These are phyloP conservation scores for Aleiodes leptofemur DNA, from an alignment of 2,888 invertebrate genomes.

Conservation along the genomic window DNA sequence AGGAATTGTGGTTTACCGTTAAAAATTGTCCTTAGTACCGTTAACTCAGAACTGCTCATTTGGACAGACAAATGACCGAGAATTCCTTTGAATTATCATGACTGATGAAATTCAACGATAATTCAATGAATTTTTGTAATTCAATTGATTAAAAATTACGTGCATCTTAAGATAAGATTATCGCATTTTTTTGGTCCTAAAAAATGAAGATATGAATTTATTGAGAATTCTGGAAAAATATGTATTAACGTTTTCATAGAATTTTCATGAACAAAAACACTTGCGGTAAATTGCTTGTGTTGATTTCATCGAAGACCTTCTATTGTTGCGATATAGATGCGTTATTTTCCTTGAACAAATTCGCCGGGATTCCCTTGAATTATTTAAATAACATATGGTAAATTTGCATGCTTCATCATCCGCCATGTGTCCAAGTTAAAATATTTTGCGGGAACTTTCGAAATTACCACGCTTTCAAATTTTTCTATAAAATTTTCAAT, in stretches of 20 bases:
- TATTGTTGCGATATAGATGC: neutral
- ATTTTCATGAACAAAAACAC: neutral
- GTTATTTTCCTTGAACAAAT: conserved; percentile 20
- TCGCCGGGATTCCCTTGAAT: conserved; percentile 32
- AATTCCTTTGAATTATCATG: neutral
- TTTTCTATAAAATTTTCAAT: too few species aligned
- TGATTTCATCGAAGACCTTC: too few species aligned
- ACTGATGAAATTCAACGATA: neutral
- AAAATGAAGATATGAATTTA: too few species aligned
- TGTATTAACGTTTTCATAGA: neutral
- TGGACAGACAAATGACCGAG: conserved; percentile 10
- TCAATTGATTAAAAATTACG: neutral
- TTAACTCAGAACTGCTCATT: conserved; percentile 30
- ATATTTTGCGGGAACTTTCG: neutral
- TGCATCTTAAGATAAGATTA: too few species aligned
- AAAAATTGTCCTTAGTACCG: conserved; percentile 44
- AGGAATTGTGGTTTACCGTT: conserved; percentile 47
- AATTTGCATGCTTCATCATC: conserved; percentile 51
- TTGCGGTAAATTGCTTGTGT: too few species aligned
- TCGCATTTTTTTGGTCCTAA: too few species aligned
- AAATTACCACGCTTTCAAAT: neutral
- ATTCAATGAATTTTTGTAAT: conserved; percentile 6
- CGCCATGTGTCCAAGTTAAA: neutral
- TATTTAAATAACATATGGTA: conserved; percentile 54
- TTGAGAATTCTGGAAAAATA: neutral